Evolutionary conservation across 1,140 invertebrate genomes (phyloP).

Genomic region (Euwallacea fornicatus): DNA sequence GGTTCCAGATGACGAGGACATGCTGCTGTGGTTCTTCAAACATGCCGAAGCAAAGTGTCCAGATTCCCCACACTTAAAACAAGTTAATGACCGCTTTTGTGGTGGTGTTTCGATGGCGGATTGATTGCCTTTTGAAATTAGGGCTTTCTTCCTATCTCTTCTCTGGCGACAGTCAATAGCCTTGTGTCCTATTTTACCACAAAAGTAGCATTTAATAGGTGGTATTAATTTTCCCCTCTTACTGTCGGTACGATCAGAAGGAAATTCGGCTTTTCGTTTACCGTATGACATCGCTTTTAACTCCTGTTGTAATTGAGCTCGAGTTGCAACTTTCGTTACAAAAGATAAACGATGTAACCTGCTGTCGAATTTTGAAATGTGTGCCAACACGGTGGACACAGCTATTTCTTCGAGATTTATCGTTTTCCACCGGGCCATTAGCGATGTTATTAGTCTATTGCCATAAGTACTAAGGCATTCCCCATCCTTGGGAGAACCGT

Average conservation of each 20-base stretch:
- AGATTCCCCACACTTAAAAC: neutral
- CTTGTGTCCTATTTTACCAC: slow-evolving; percentile 4
- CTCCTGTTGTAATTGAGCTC: slow-evolving; percentile 4
- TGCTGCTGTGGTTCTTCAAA: neutral
- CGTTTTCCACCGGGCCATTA: neutral
- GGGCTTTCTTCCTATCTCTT: neutral
- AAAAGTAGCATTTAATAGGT: neutral
- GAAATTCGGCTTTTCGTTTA: too few species aligned
- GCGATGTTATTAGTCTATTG: neutral
- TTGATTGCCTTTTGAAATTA: neutral
- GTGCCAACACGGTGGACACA: neutral
- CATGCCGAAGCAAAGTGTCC: neutral
- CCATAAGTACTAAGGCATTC: slow-evolving; percentile 7
- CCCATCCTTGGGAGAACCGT: neutral
- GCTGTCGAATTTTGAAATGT: neutral
- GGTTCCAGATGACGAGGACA: neutral
- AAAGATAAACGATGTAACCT: slow-evolving; percentile 9
- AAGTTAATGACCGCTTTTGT: neutral
- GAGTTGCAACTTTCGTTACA: slow-evolving; percentile 7
- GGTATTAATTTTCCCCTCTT: slow-evolving; percentile 1
- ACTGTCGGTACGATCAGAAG: too few species aligned
- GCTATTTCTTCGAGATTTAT: neutral
- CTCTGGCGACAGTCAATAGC: neutral
- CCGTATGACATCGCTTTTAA: slow-evolving; percentile 12
- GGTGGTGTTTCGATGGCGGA: neutral